Evolutionary conservation across 2,888 invertebrate species (phyloP).

Genomic region (Allophyes oxyacanthae): DNA sequence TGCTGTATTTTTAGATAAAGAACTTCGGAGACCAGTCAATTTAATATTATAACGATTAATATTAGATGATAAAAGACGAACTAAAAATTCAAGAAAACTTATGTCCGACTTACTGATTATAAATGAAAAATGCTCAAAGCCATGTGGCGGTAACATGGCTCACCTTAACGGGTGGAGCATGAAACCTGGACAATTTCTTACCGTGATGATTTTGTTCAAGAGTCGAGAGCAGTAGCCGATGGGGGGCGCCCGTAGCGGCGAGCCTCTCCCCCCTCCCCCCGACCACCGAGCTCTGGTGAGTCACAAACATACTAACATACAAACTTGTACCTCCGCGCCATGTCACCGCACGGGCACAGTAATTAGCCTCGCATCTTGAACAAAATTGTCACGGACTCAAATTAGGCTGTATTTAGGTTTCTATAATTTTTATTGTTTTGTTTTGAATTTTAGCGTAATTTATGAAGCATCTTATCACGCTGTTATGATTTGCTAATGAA

Average conservation of each 20-base stretch:
- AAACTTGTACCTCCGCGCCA: constrained; percentile 27
- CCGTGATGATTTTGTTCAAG: constrained; percentile 87
- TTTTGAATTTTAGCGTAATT: no score
- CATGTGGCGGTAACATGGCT: constrained; percentile 9
- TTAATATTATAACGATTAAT: no score
- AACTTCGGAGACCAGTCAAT: no score
- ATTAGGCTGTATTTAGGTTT: constrained; percentile 4
- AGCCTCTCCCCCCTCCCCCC: constrained; percentile 65
- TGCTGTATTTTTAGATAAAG: not conserved
- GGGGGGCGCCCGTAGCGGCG: constrained; percentile 79
- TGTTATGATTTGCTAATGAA: no score
- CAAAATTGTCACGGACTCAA: constrained; percentile 67
- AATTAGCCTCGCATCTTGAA: constrained; percentile 78
- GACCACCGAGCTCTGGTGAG: constrained; percentile 80
- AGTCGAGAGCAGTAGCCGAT: constrained; percentile 81
- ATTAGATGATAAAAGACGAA: no score
- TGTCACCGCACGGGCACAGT: constrained; percentile 36
- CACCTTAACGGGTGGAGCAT: constrained; percentile 37
- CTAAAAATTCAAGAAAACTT: not conserved
- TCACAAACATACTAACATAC: constrained; percentile 61
- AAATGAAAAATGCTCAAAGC: constrained; percentile 7
- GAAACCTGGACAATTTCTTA: constrained; percentile 58
- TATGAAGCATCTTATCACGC: no score
- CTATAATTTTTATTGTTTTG: no score
- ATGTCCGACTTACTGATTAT: not conserved